Evolutionary conservation across 2,113 vertebrate genomes (phyloP).

Genomic region (Pterocles orientalis): DNA sequence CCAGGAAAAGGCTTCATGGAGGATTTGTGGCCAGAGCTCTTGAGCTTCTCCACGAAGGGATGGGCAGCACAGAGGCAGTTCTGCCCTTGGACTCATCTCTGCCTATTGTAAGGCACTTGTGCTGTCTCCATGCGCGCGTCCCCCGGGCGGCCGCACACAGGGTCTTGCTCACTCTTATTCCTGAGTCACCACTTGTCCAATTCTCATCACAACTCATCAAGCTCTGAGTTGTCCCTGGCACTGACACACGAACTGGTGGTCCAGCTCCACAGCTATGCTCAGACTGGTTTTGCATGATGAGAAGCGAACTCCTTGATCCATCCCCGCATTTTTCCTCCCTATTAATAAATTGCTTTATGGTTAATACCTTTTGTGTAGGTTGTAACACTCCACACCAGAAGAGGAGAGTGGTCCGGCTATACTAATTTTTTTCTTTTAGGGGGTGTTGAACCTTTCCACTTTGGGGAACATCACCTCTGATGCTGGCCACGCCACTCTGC

Average conservation of each 20-base stretch:
- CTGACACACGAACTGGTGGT: background rate
- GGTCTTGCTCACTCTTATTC: background rate
- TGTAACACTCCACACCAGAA: background rate
- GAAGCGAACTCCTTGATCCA: background rate
- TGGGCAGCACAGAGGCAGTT: background rate
- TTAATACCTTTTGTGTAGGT: background rate
- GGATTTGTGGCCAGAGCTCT: background rate
- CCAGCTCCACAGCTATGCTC: rapidly evolving
- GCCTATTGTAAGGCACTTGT: background rate
- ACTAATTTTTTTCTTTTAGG: too few relatives aligned
- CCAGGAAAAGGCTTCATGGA: background rate
- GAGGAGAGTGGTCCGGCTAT: background rate
- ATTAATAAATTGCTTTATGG: background rate
- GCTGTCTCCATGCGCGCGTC: too few relatives aligned
- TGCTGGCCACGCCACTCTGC: background rate
- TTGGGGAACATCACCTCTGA: background rate
- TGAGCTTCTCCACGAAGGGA: background rate
- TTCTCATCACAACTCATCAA: background rate
- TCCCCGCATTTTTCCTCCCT: background rate
- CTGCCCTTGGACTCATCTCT: background rate
- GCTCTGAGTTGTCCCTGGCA: background rate
- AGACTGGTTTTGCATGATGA: background rate
- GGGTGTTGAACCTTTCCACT: background rate
- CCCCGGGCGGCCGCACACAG: too few relatives aligned
- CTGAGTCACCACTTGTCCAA: background rate